phyloP scores from a whole-genome alignment of 2,888 invertebrate species.

The Leptinotarsa juncta region DNA sequence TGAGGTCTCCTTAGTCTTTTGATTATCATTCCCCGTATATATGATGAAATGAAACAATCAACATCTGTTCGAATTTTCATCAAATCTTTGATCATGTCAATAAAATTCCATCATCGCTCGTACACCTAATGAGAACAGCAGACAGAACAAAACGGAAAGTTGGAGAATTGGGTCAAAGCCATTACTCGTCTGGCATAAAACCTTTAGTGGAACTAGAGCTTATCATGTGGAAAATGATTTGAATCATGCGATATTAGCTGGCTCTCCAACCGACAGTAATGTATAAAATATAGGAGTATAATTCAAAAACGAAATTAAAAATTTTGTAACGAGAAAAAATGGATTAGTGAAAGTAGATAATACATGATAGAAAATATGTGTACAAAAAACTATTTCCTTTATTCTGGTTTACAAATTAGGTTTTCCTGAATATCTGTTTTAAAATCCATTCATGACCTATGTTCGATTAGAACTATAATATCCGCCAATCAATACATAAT shows the following conservation, averaged over 20 bases:
- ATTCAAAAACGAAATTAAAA: neutral
- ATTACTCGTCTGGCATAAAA: slow-evolving; percentile 2
- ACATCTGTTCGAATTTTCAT: no score
- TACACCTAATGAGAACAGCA: neutral
- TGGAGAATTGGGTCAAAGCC: neutral
- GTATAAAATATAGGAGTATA: neutral
- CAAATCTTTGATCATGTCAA: neutral
- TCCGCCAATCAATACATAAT: no score
- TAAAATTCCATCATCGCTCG: neutral
- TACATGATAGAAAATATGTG: no score
- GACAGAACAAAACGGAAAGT: slow-evolving; percentile 4
- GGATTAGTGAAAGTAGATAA: no score
- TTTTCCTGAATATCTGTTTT: no score
- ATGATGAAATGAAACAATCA: slow-evolving; percentile 8
- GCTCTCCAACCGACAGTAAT: neutral
- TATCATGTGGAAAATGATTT: slow-evolving; percentile 9
- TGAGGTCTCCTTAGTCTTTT: no score
- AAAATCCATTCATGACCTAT: no score
- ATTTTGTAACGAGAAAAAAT: neutral
- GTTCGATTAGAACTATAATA: no score
- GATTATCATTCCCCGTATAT: no score
- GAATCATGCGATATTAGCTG: slow-evolving; percentile 1
- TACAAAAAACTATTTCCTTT: no score
- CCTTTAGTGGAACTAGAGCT: neutral
- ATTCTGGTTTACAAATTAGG: no score